Conservation (phyloP, 2,113 vertebrate species). For the Gymnarchus niloticus region DNA sequence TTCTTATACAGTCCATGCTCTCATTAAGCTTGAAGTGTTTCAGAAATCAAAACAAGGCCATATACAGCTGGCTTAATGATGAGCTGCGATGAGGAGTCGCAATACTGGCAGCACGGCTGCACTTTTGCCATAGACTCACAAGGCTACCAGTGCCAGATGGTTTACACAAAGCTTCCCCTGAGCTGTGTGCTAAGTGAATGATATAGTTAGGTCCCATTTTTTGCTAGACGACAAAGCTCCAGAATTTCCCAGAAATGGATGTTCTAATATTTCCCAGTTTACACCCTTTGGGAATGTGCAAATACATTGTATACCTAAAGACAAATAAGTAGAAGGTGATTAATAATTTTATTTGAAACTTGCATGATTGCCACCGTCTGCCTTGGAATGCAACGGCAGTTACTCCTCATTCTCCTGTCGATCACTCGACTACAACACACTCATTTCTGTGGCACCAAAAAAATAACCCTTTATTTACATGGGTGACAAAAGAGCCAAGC, state of each 20-base stretch:
- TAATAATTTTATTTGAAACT: background rate
- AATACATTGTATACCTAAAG: background rate
- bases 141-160: background rate
- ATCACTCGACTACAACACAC: constrained; percentile 10
- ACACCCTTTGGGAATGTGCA: background rate
- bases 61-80: constrained; percentile 18
- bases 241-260: background rate
- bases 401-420: background rate
- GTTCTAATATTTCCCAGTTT: background rate
- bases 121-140: background rate
- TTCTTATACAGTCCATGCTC: constrained; percentile 10
- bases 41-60: constrained; percentile 17
- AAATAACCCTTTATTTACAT: background rate
- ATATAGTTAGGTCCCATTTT: background rate
- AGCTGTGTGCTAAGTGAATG: background rate
- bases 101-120: background rate
- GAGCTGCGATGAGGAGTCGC: constrained; percentile 12
- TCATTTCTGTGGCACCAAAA: constrained; percentile 11
- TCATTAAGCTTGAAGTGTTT: constrained; percentile 15
- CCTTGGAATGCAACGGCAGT: background rate
- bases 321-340: background rate
- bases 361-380: background rate
- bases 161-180: background rate
- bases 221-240: background rate
- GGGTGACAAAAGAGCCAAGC: background rate